phyloP scores from a whole-genome alignment of 2,797 vertebrate species.

The Semaprochilodus insignis region DNA sequence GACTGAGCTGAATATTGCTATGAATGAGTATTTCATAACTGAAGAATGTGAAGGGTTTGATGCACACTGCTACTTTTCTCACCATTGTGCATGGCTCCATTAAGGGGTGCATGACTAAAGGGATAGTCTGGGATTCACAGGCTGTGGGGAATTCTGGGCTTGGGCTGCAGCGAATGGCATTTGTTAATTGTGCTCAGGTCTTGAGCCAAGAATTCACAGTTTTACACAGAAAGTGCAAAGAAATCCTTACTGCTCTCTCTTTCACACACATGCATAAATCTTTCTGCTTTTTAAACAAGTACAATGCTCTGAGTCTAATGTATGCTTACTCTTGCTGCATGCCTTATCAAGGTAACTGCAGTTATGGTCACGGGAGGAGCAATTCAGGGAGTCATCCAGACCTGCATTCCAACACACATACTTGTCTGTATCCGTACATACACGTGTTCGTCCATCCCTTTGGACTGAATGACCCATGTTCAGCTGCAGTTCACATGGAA shows the following conservation, averaged over 20 bases:
- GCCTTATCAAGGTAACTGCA: background rate
- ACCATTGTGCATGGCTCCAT: background rate
- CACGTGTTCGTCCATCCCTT: too few species aligned
- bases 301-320: background rate
- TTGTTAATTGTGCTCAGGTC: slow-evolving; percentile 6
- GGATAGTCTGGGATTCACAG: background rate
- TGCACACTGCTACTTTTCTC: background rate
- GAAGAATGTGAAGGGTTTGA: background rate
- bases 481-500: too few species aligned
- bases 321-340: background rate
- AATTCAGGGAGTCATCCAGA: background rate
- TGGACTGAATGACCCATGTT: too few species aligned
- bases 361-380: slow-evolving; percentile 31
- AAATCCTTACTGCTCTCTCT: background rate
- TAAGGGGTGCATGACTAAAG: background rate
- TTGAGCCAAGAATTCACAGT: slow-evolving; percentile 9
- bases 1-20: background rate
- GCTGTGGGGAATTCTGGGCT: background rate
- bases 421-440: background rate
- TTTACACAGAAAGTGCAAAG: background rate
- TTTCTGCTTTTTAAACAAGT: background rate
- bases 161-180: background rate
- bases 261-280: background rate
- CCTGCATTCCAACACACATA: slow-evolving; percentile 29
- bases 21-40: background rate